These are phyloP conservation scores for Phlogophora meticulosa DNA, from an alignment of 2,888 invertebrate species.

Conservation along the genomic window DNA sequence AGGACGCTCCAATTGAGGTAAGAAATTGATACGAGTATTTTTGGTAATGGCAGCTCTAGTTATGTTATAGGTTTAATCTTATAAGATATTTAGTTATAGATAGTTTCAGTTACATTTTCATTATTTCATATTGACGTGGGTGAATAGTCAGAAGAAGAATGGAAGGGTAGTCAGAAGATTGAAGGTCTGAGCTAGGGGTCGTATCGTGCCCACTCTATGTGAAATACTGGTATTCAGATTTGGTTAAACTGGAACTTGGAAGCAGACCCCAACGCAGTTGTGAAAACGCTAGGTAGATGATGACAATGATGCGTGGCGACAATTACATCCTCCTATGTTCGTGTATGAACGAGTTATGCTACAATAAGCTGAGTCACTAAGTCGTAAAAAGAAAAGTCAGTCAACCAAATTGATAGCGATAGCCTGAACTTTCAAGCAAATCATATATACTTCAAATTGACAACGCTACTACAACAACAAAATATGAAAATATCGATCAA, in stretches of 20 bases:
- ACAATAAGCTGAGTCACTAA: background rate
- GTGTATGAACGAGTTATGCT: background rate
- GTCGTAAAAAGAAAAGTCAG: no score
- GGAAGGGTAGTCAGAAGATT: no score
- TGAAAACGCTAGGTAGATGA: no score
- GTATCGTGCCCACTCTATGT: no score
- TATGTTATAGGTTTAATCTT: constrained; percentile 12
- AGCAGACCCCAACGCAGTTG: no score
- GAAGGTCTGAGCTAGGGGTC: no score
- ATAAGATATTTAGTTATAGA: background rate
- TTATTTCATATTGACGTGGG: background rate
- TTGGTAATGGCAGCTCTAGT: constrained; percentile 19
- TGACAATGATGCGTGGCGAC: no score
- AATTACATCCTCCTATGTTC: background rate
- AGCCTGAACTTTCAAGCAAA: background rate
- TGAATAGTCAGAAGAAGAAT: no score
- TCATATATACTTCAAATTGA: background rate
- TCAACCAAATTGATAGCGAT: background rate
- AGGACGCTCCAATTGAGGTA: constrained; percentile 56
- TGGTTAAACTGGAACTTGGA: no score
- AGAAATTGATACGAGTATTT: constrained; percentile 51
- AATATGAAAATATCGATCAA: background rate
- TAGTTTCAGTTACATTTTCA: background rate
- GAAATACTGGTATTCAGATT: no score
- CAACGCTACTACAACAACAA: background rate